These are phyloP conservation scores for Chinchilla lanigera DNA, from an alignment of 2,113 vertebrate genomes.

Conservation along the genomic window DNA sequence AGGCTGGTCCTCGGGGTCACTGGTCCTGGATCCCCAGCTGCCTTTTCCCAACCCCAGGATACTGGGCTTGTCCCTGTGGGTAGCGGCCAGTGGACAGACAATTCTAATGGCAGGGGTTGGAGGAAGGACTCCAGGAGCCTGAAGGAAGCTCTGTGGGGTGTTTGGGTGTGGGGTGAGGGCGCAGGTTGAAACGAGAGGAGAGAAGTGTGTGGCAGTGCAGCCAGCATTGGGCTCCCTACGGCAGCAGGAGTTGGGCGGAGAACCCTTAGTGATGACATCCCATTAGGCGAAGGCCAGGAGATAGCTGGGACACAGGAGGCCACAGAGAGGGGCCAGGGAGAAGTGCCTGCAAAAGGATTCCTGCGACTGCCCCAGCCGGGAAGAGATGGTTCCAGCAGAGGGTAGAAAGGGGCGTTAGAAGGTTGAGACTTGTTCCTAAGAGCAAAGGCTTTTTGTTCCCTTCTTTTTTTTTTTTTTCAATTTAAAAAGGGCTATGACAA, in stretches of 20 bases:
- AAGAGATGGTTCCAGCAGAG: neutral
- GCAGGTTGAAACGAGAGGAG: neutral
- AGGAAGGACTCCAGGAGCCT: neutral
- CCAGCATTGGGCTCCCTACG: neutral
- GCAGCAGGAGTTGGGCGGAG: neutral
- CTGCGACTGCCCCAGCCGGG: neutral
- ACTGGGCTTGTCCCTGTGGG: neutral
- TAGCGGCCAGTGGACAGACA: neutral
- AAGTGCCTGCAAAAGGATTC: neutral
- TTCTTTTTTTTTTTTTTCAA: neutral
- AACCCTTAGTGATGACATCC: neutral
- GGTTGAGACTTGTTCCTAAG: neutral
- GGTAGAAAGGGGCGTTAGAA: neutral
- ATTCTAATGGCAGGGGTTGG: no score
- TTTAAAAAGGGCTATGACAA: neutral
- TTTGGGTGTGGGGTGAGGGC: neutral
- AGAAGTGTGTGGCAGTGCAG: neutral
- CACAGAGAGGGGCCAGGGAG: neutral
- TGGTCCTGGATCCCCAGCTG: neutral
- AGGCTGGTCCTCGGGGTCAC: neutral
- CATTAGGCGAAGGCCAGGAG: neutral
- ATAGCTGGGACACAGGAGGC: neutral
- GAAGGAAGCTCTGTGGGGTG: neutral
- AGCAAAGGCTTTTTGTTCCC: neutral
- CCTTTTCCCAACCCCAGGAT: neutral